phyloP scores from a whole-genome alignment of 64 coral and sea anemone genomes.

The Stichodactyla mertensii region DNA sequence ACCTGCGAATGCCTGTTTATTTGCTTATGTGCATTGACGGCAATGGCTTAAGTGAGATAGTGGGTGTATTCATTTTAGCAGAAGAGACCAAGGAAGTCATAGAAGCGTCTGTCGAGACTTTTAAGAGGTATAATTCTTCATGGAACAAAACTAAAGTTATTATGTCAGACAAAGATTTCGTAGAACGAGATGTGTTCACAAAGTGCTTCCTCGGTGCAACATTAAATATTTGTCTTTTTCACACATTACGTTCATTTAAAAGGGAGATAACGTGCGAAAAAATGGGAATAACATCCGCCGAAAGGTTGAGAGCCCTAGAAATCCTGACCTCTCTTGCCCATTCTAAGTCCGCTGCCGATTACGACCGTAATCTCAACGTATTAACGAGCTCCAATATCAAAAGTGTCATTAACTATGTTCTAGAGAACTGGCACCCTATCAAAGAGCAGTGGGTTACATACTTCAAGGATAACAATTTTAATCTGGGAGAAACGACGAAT shows the following conservation, averaged over 20 bases:
- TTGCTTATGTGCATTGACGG: slow-evolving; percentile 53
- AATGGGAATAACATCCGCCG: slow-evolving; percentile 43
- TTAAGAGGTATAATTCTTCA: slow-evolving; percentile 39
- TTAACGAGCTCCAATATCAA: slow-evolving; percentile 3
- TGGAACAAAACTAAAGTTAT: slow-evolving; percentile 57
- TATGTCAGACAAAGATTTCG: slow-evolving; percentile 72
- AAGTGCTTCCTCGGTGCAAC: slow-evolving; percentile 50
- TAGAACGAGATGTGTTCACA: slow-evolving; percentile 50
- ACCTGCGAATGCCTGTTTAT: slow-evolving; percentile 55
- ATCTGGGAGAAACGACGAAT: slow-evolving; percentile 39
- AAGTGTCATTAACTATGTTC: slow-evolving; percentile 1
- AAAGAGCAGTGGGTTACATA: slow-evolving; percentile 58
- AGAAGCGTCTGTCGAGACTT: slow-evolving; percentile 30
- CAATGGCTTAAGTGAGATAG: slow-evolving; percentile 76
- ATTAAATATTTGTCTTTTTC: slow-evolving; percentile 58
- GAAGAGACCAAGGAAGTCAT: slow-evolving; percentile 66
- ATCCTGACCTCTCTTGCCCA: background rate
- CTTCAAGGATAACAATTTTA: slow-evolving; percentile 27
- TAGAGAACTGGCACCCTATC: slow-evolving; percentile 51
- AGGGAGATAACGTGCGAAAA: slow-evolving; percentile 51
- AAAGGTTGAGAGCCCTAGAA: slow-evolving; percentile 52
- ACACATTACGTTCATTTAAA: slow-evolving; percentile 42
- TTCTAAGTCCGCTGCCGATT: slow-evolving; percentile 23
- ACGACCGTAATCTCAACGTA: slow-evolving; percentile 29
- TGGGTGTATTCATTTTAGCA: slow-evolving; percentile 63